Percentiles rank a stretch among this genome's conserved stretches.
Evolutionary conservation across 2,113 vertebrate species (phyloP).

Genomic region (Apaloderma vittatum): DNA sequence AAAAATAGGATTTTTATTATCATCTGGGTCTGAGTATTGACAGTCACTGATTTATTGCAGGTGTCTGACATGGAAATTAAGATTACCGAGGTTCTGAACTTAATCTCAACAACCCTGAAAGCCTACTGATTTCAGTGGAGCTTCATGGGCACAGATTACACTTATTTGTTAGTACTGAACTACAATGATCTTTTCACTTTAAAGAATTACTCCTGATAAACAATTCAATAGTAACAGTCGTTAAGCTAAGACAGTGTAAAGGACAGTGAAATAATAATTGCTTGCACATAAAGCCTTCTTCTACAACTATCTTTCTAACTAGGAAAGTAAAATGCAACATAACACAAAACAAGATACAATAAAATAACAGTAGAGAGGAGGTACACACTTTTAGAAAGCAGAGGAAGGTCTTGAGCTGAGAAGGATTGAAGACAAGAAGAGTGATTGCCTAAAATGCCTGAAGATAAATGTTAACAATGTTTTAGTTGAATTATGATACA

Average conservation of each 20-base stretch:
- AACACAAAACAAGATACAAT: not conserved
- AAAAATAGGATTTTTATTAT: not conserved
- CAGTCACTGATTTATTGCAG: not conserved
- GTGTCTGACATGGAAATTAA: not conserved
- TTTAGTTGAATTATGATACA: not conserved
- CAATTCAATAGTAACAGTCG: not conserved
- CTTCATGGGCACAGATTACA: not conserved
- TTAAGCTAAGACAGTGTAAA: not conserved
- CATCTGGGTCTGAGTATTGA: not conserved
- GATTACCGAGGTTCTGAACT: not conserved
- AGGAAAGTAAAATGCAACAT: not conserved
- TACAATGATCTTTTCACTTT: not conserved
- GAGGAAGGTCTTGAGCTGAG: not conserved
- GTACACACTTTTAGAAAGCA: not conserved
- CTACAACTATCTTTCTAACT: not conserved
- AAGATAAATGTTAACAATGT: not conserved
- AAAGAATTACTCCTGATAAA: not conserved
- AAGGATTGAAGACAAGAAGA: not conserved
- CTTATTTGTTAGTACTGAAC: not conserved
- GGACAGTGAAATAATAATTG: not conserved
- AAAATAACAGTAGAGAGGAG: not conserved
- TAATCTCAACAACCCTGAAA: not conserved
- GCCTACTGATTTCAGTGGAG: not conserved
- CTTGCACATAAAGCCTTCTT: not conserved
- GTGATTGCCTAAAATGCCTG: not conserved